phyloP scores from a whole-genome alignment of 2,797 vertebrate species.

The Emys orbicularis region DNA sequence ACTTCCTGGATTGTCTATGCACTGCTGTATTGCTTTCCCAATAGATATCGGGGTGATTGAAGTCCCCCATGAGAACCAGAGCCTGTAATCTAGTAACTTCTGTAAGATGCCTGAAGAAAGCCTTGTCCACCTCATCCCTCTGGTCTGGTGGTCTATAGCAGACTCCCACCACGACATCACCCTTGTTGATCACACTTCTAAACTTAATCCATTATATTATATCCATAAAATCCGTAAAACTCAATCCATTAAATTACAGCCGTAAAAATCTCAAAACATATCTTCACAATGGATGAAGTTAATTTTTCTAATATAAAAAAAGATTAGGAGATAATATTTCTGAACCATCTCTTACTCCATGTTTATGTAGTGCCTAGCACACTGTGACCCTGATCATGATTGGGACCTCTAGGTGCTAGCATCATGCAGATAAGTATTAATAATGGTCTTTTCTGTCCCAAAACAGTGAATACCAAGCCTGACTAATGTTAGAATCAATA shows the following conservation, averaged over 20 bases:
- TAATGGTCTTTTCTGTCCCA: not conserved
- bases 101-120: too few species aligned
- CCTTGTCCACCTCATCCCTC: too few species aligned
- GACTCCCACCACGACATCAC: too few species aligned
- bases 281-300: not conserved
- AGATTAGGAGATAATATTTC: not conserved
- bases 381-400: not conserved
- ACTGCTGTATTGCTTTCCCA: too few species aligned
- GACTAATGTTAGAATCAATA: not conserved
- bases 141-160: too few species aligned
- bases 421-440: slow-evolving; percentile 19
- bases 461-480: not conserved
- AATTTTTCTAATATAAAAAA: not conserved
- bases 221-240: too few species aligned
- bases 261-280: not conserved
- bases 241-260: not conserved
- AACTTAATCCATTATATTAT: too few species aligned
- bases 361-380: not conserved
- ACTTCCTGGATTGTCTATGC: too few species aligned
- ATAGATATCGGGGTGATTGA: too few species aligned
- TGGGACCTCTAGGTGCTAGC: not conserved
- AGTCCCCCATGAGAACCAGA: too few species aligned
- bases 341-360: not conserved
- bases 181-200: too few species aligned
- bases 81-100: too few species aligned